Evolutionary conservation across 2,888 invertebrate species (phyloP).

Genomic region (Diplazon laetatorius): DNA sequence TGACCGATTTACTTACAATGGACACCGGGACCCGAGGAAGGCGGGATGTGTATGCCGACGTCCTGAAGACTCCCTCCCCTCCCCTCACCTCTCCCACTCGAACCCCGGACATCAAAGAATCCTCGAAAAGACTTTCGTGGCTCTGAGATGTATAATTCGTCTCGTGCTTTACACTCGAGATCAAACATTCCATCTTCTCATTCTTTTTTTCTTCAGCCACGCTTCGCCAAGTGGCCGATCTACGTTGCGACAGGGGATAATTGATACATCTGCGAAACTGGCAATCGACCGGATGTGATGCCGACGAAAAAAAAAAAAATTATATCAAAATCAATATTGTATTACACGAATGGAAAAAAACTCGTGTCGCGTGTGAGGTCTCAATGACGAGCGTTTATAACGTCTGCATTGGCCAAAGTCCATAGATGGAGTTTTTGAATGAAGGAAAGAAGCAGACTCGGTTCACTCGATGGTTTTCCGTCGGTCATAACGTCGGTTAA

Average conservation of each 20-base stretch:
- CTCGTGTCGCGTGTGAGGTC: not conserved
- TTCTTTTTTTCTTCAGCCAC: conserved; percentile 4
- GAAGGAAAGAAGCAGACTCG: not conserved
- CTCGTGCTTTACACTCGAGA: conserved; percentile 23
- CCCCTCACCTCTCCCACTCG: too few relatives aligned
- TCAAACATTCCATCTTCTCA: conserved; percentile 34
- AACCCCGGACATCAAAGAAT: conserved; percentile 61
- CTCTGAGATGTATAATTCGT: conserved; percentile 12
- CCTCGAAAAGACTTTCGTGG: conserved; percentile 39
- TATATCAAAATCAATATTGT: not conserved
- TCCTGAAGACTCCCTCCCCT: conserved; percentile 55
- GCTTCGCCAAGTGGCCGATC: not conserved
- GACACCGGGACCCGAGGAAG: conserved; percentile 66
- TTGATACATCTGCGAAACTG: conserved; percentile 41
- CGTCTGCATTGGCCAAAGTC: not conserved
- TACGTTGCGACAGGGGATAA: conserved; percentile 46
- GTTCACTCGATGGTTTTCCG: conserved; percentile 4
- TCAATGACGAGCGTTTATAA: not conserved
- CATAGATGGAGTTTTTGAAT: not conserved
- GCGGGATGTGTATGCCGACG: conserved; percentile 54
- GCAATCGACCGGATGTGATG: conserved; percentile 51
- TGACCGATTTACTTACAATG: conserved; percentile 81
- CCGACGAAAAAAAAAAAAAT: conserved; percentile 7
- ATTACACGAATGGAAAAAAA: not conserved
- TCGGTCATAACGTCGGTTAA: conserved; percentile 19